These are phyloP conservation scores for Pitangus sulphuratus DNA, from an alignment of 2,797 vertebrate species.

Conservation along the genomic window DNA sequence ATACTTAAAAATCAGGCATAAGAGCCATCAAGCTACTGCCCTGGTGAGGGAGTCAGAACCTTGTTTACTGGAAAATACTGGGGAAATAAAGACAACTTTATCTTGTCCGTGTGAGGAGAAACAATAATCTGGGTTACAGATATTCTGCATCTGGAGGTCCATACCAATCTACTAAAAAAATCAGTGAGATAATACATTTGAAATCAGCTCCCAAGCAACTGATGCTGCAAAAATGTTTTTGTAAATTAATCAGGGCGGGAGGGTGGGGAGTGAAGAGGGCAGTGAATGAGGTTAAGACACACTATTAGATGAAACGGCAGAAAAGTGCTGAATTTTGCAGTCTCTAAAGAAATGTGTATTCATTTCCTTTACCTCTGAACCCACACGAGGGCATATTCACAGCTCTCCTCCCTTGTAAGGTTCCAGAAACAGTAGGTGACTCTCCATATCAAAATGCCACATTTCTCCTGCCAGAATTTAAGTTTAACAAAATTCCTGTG, in stretches of 20 bases:
- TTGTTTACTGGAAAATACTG: neutral
- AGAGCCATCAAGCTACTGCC: neutral
- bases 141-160: neutral
- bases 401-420: neutral
- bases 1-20: neutral
- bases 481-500: neutral
- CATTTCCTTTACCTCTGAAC: neutral
- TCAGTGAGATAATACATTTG: neutral
- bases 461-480: neutral
- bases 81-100: neutral
- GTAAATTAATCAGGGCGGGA: neutral
- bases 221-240: neutral
- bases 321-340: neutral
- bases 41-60: neutral
- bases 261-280: accelerated
- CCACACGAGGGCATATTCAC: neutral
- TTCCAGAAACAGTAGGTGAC: neutral
- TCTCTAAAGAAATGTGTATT: neutral
- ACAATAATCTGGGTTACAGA: neutral
- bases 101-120: neutral
- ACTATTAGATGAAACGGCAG: neutral
- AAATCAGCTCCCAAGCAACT: neutral
- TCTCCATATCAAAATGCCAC: neutral
- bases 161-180: neutral
- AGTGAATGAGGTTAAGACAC: neutral